Evolutionary conservation across 2,888 invertebrate genomes (phyloP).

Genomic region (Troides aeacus): DNA sequence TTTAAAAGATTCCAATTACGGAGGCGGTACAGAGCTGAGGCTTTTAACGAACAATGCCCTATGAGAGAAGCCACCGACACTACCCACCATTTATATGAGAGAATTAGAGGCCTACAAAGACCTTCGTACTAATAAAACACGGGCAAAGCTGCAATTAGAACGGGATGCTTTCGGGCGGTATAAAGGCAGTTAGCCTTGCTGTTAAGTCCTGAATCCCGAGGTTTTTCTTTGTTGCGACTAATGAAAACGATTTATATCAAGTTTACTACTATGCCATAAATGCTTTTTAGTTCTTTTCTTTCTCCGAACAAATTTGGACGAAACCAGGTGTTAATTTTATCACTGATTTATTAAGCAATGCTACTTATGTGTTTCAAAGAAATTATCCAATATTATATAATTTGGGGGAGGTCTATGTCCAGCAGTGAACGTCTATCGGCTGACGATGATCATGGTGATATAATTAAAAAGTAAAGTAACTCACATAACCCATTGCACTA

Average conservation of each 20-base stretch:
- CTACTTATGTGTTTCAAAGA: too few species aligned
- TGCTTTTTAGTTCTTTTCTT: neutral
- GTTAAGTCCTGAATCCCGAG: conserved; percentile 23
- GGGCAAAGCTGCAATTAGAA: conserved; percentile 55
- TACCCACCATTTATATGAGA: conserved; percentile 53
- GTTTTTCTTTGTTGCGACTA: conserved; percentile 35
- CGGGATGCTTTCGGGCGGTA: conserved; percentile 42
- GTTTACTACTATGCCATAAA: neutral
- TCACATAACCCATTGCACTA: too few species aligned
- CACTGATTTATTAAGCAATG: too few species aligned
- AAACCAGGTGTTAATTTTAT: too few species aligned
- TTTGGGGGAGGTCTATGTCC: too few species aligned
- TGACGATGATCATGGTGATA: too few species aligned
- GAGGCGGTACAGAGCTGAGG: conserved; percentile 41
- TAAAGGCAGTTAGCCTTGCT: conserved; percentile 28
- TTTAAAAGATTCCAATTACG: conserved; percentile 77
- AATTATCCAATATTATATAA: too few species aligned
- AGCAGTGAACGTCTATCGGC: too few species aligned
- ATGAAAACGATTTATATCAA: conserved; percentile 18
- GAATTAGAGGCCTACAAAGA: conserved; percentile 58
- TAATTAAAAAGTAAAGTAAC: too few species aligned
- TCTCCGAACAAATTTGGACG: too few species aligned
- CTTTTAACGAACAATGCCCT: conserved; percentile 62
- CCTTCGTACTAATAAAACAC: conserved; percentile 48
- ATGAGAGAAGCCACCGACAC: conserved; percentile 44